Base-by-base conservation (phyloP, 2,888 invertebrate genomes). In the Altica lythri region DNA sequence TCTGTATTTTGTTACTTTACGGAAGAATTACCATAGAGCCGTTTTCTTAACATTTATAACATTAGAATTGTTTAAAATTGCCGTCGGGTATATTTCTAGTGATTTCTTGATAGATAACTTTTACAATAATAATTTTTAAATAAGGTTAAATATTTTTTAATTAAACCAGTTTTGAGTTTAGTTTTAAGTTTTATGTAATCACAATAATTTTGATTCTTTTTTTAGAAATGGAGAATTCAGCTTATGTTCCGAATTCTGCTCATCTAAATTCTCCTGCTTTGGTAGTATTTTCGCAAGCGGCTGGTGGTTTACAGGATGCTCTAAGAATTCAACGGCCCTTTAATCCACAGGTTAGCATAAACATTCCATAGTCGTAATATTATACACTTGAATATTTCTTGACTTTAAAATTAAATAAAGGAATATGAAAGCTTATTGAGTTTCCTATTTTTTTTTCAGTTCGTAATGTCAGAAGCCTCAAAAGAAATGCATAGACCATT, bases 221-320 rank as follows among this genome's bases (percentile, higher is more conserved):
- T 34, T 29, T 30, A 55, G 55, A 30, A 79, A 88, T 88, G 88
- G 87, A 88, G 80, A 87, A 87, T 78, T 86, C 86, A 75, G 84
- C 86, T 65, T 87, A 86, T 77, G 83, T 83, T 68, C 83, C 84
- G 66, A 86, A 84, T 75, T 82, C 85, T 70, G 85, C 82, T 75
- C 86, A 86, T 77, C 80, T 87, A 75, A 86, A 86, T 77, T 86
- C 86, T 71, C 86, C 87, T 71, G 85, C 86, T 73, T 78, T 87
- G 76, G 87, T 88, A 72, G 87, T 88, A 65, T 84, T 88, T 75
- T 87, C 87, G 65, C 86, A 87, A 80, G 86, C 86, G 69, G 85
- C 86, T 74, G 85, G 86, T 71, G 85, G 85, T 71, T 80, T 87
- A 76, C 85, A 86, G 74, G 87, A 88, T 79, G 86, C 86, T 66